A percentile compares a stretch with the other conserved stretches of the same genome.
Evolutionary conservation across 2,113 vertebrate genomes (phyloP).

Genomic region (Leptocoma aspasia): DNA sequence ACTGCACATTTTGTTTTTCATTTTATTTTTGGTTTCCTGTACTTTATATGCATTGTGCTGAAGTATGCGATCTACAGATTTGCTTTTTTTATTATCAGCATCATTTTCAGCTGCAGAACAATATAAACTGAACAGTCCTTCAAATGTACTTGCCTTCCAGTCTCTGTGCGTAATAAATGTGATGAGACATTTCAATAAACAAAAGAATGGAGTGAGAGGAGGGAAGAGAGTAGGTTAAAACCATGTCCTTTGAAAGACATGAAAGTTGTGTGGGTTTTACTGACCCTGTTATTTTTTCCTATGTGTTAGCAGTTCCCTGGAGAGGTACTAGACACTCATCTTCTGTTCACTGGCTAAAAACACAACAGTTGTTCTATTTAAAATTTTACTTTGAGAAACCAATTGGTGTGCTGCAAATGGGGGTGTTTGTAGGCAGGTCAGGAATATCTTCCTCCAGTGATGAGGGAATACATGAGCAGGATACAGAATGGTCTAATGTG

Average conservation of each 20-base stretch:
- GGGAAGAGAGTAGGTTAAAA: background rate
- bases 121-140: background rate
- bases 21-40: background rate
- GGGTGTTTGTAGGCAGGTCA: background rate
- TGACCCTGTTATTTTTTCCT: background rate
- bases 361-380: background rate
- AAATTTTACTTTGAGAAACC: background rate
- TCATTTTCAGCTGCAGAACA: background rate
- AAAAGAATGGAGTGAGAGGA: background rate
- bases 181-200: conserved; percentile 8
- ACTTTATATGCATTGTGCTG: background rate
- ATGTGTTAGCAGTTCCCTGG: background rate
- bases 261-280: background rate
- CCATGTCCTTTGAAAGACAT: background rate
- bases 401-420: background rate
- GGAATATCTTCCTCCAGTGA: accelerated
- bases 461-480: background rate
- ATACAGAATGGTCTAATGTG: background rate
- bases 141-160: conserved; percentile 11
- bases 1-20: background rate
- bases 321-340: background rate
- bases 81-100: background rate
- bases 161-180: background rate
- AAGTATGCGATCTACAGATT: background rate
- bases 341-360: background rate